Conservation (phyloP, 2,888 invertebrate species). For the Carcina quercana region DNA sequence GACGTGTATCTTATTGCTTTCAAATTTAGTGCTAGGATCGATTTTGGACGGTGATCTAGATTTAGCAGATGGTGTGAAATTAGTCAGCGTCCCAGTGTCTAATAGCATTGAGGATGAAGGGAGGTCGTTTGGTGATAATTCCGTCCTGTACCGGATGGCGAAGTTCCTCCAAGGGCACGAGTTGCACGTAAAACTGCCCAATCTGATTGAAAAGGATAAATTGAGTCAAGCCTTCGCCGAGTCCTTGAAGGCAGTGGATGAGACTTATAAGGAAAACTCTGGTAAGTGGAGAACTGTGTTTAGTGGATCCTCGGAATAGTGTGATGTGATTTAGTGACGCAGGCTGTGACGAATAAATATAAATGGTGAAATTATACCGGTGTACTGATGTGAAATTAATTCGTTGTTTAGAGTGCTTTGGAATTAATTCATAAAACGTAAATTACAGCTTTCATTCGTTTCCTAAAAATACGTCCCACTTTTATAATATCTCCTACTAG, state of each 20-base stretch:
- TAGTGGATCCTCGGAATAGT: no score
- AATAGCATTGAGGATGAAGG: slow-evolving; percentile 66
- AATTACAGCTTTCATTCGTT: no score
- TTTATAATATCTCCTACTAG: no score
- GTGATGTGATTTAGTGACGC: no score
- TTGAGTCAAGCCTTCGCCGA: slow-evolving; percentile 74
- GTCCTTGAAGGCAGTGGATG: slow-evolving; percentile 65
- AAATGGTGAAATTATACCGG: no score
- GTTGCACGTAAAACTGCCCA: slow-evolving; percentile 80
- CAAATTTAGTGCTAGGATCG: slow-evolving; percentile 30
- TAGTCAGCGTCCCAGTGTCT: slow-evolving; percentile 69
- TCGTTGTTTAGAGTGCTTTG: no score
- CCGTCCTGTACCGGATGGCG: slow-evolving; percentile 74
- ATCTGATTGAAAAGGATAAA: slow-evolving; percentile 79
- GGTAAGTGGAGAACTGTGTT: slow-evolving; percentile 53
- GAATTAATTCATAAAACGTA: no score
- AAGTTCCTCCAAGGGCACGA: slow-evolving; percentile 83
- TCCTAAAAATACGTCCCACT: no score
- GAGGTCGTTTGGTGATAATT: slow-evolving; percentile 64
- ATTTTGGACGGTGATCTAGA: slow-evolving; percentile 69
- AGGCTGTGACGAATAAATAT: no score
- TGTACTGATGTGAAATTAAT: no score
- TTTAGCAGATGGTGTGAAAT: slow-evolving; percentile 77
- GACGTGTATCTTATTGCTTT: slow-evolving; percentile 29
- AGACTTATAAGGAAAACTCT: slow-evolving; percentile 55